Conservation (phyloP, 2,113 vertebrate species). For the Rhynchomys soricoides region DNA sequence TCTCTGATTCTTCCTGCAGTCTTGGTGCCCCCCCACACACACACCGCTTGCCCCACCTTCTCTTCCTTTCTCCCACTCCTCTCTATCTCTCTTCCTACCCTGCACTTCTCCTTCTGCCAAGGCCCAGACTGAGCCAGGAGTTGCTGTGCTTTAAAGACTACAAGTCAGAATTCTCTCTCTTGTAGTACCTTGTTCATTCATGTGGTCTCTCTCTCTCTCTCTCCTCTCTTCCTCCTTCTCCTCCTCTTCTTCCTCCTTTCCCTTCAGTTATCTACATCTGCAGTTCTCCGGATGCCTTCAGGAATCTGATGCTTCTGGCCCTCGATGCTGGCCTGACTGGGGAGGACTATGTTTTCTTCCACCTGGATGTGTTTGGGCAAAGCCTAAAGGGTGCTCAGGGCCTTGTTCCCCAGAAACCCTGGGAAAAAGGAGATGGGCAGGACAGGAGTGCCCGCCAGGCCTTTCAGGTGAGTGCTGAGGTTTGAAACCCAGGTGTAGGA, state of each 20-base stretch:
- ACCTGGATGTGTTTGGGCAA: constrained; percentile 92
- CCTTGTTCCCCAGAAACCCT: constrained; percentile 85
- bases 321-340: constrained; percentile 85
- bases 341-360: constrained; percentile 93
- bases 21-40: too few relatives aligned
- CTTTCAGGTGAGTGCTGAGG: constrained; percentile 88
- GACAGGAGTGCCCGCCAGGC: constrained; percentile 88
- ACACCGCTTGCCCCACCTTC: neutral
- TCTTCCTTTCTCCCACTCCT: neutral
- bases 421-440: constrained; percentile 89
- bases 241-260: neutral
- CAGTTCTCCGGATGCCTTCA: constrained; percentile 91
- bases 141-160: neutral
- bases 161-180: neutral
- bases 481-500: neutral
- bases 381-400: constrained; percentile 85
- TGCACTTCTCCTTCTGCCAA: neutral
- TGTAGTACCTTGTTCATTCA: neutral
- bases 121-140: neutral
- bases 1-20: neutral
- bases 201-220: rapidly evolving
- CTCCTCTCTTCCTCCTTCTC: neutral
- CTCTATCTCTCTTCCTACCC: neutral
- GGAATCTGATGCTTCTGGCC: constrained; percentile 92
- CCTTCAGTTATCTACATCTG: constrained; percentile 94